These are phyloP conservation scores for Amiota mariae DNA, from an alignment of 2,888 invertebrate species.

Conservation along the genomic window DNA sequence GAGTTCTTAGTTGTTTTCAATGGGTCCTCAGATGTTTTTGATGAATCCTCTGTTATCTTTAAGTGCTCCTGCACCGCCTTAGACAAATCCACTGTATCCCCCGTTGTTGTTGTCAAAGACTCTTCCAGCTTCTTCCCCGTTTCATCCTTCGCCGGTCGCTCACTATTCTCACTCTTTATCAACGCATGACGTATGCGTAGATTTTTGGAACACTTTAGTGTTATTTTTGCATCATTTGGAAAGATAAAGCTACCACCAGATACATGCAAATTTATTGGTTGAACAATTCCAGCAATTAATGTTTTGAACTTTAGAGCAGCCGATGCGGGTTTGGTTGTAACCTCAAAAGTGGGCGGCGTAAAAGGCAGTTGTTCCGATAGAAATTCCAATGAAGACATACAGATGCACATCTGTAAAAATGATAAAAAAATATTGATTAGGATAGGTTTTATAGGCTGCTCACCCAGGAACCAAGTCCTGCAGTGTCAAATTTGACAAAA, in stretches of 20 bases:
- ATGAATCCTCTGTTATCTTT: too few relatives aligned
- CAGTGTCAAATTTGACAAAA: too few relatives aligned
- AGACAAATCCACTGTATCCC: too few relatives aligned
- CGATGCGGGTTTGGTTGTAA: slow-evolving; percentile 75
- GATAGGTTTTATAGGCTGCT: too few relatives aligned
- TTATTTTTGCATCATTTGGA: slow-evolving; percentile 76
- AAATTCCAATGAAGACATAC: slow-evolving; percentile 80
- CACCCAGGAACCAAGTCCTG: too few relatives aligned
- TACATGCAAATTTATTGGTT: slow-evolving; percentile 83
- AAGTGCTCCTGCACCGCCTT: too few relatives aligned
- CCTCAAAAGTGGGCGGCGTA: slow-evolving; percentile 71
- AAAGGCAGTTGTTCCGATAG: slow-evolving; percentile 78
- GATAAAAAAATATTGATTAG: neutral
- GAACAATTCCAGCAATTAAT: slow-evolving; percentile 86
- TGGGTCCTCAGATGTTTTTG: too few relatives aligned
- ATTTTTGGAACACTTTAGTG: slow-evolving; percentile 71
- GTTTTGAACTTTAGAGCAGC: slow-evolving; percentile 78
- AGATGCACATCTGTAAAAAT: slow-evolving; percentile 60
- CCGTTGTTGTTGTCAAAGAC: too few relatives aligned
- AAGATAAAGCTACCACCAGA: slow-evolving; percentile 86
- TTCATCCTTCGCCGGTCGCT: neutral
- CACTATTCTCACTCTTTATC: slow-evolving; percentile 22
- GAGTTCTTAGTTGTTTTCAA: too few relatives aligned
- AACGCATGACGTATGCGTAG: slow-evolving; percentile 68
- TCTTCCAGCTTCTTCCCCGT: too few relatives aligned